phyloP scores from a whole-genome alignment of 2,797 vertebrate species.

The Neopelma chrysocephalum region DNA sequence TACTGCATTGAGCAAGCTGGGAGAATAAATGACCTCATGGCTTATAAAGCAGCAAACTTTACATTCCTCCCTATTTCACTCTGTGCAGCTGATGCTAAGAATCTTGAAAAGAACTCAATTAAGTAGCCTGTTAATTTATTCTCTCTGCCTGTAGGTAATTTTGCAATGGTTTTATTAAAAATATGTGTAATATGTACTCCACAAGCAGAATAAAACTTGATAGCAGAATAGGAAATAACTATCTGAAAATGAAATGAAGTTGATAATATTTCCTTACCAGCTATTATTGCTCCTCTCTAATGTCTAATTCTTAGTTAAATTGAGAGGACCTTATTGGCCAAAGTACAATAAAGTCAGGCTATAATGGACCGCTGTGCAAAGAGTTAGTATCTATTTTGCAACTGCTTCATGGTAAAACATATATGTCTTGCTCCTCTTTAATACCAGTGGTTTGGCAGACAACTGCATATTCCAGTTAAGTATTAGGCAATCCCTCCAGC shows the following conservation, averaged over 20 bases:
- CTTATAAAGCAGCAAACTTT: background rate
- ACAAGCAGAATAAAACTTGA: background rate
- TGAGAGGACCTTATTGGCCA: background rate
- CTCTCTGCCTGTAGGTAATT: constrained; percentile 10
- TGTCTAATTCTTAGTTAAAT: background rate
- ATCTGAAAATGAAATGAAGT: background rate
- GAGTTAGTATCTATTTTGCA: background rate
- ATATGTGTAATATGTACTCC: background rate
- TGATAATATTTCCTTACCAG: background rate
- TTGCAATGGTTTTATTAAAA: constrained; percentile 23
- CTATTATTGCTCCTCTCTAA: background rate
- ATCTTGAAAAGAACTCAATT: constrained; percentile 26
- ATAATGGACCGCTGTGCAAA: background rate
- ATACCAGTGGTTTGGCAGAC: background rate
- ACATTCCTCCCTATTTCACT: constrained; percentile 10
- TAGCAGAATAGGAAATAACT: background rate
- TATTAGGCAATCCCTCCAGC: background rate
- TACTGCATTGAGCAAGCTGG: background rate
- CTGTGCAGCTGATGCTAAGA: background rate
- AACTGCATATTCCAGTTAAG: accelerated
- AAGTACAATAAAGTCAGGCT: background rate
- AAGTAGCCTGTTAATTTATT: constrained; percentile 40
- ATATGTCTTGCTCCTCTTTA: background rate
- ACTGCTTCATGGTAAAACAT: background rate
- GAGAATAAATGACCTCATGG: background rate